These are phyloP conservation scores for Neogobius melanostomus DNA, from an alignment of 2,113 vertebrate species.

Conservation along the genomic window DNA sequence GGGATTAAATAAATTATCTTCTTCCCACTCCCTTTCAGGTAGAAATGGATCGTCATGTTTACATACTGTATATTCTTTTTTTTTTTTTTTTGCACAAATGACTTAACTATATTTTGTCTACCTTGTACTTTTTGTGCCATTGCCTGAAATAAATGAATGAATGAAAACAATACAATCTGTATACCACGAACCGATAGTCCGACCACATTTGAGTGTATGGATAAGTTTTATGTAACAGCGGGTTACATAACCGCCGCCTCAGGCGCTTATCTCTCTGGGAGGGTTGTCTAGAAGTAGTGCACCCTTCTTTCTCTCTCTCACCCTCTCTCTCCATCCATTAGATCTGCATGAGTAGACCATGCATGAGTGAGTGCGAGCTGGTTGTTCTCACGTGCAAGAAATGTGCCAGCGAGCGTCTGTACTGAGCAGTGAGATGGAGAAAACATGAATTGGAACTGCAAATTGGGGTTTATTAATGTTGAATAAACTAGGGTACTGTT, in stretches of 20 bases:
- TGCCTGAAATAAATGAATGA: too few relatives aligned
- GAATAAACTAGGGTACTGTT: too few relatives aligned
- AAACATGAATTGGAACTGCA: background rate
- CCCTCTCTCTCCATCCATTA: conserved; percentile 6
- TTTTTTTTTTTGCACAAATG: too few relatives aligned
- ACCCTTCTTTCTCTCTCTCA: background rate
- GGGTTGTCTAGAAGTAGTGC: conserved; percentile 44
- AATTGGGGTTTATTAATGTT: background rate
- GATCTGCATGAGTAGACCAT: conserved; percentile 5
- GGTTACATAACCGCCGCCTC: conserved; percentile 60
- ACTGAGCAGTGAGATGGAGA: background rate
- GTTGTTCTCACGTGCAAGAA: background rate
- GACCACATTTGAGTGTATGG: conserved; percentile 39
- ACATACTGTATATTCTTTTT: too few relatives aligned
- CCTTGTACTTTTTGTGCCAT: too few relatives aligned
- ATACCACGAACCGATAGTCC: conserved; percentile 20
- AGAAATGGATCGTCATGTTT: too few relatives aligned
- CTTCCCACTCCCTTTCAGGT: too few relatives aligned
- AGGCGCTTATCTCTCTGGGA: conserved; percentile 41
- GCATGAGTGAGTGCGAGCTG: background rate
- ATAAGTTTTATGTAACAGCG: conserved; percentile 57
- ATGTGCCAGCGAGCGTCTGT: background rate
- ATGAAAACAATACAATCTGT: background rate
- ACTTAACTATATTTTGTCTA: too few relatives aligned
- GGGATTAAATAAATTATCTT: too few relatives aligned